Conservation (phyloP, 2,888 invertebrate genomes). For the Antheraea yamamai region DNA sequence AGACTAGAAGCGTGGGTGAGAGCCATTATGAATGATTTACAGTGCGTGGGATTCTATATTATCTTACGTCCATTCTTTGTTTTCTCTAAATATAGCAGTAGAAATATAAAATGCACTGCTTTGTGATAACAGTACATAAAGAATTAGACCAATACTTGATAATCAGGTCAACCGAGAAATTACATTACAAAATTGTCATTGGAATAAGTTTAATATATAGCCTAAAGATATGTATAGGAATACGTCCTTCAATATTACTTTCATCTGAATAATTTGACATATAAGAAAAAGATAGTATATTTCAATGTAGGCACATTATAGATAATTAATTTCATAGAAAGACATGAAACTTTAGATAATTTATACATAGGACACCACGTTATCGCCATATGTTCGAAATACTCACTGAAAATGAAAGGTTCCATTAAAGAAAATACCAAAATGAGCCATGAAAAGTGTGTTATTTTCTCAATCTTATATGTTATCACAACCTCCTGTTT, state of each 20-base stretch:
- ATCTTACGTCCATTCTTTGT: not conserved
- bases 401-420: too few species aligned
- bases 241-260: too few species aligned
- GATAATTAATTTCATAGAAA: not conserved
- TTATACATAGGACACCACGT: too few species aligned
- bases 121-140: not conserved
- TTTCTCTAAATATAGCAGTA: not conserved
- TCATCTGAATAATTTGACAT: too few species aligned
- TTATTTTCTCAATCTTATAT: not conserved
- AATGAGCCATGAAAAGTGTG: not conserved
- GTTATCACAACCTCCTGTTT: not conserved
- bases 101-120: not conserved
- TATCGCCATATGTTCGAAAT: too few species aligned
- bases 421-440: not conserved
- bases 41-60: not conserved
- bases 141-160: not conserved
- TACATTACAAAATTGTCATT: too few species aligned
- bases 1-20: conserved; percentile 2
- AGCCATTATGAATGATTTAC: conserved; percentile 14
- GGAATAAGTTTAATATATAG: too few species aligned
- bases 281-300: too few species aligned
- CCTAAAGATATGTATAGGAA: too few species aligned
- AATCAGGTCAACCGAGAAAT: too few species aligned
- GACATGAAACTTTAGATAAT: not conserved
- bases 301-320: not conserved